Base-by-base conservation (phyloP, 2,888 invertebrate species). In the Sicus ferrugineus region DNA sequence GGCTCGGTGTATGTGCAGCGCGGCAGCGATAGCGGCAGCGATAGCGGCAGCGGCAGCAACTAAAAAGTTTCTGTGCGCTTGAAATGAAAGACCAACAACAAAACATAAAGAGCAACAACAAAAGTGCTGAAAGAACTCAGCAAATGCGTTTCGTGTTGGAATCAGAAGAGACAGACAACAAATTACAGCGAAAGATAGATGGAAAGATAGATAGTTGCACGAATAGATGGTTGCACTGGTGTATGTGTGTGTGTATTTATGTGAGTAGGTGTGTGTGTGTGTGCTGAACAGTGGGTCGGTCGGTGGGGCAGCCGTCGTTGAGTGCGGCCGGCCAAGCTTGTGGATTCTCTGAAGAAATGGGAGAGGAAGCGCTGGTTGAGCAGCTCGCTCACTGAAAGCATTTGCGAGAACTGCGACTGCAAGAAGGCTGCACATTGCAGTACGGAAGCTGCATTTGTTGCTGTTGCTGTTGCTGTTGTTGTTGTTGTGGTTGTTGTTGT, bases 1-100 rank as follows among this genome's bases (percentile, higher is more conserved):
- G 11, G 9, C 58, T 62, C 28, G 31, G 46, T 2, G 9, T 34
- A 9, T 26, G 23, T 42, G 28, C 16, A 42, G 5, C 14, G 48
- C 26, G 31, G 50, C 16, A 65, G 26, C 48, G 3, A 50, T 71
- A 59, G 67, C 50, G 52, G 69, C 56, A 11, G 59, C 69, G 59
- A 42, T 23, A 72, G 66, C 67, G 50, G 48, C 62, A 23, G 48
- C n/a, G 38, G 26, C 48, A 28, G n/a, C 62, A n/a, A 50, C 63
- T 19, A 48, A 30, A 30, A 19, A 28, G 7, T 26, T 30, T 30
- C 21, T 19, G 6, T 11, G 38, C 38, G 38, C 21, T 38, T 21
- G 14, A 59, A 38, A 19, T 19, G 59, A 59, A 34, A n/a, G 11
- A 34, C 11, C 28, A 28, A 54, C 5, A 54, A 28, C 54, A 54